Evolutionary conservation across 2,888 invertebrate species (phyloP), one percentile per base, ranked within the genome.

Genomic region (Tiphia femorata): DNA sequence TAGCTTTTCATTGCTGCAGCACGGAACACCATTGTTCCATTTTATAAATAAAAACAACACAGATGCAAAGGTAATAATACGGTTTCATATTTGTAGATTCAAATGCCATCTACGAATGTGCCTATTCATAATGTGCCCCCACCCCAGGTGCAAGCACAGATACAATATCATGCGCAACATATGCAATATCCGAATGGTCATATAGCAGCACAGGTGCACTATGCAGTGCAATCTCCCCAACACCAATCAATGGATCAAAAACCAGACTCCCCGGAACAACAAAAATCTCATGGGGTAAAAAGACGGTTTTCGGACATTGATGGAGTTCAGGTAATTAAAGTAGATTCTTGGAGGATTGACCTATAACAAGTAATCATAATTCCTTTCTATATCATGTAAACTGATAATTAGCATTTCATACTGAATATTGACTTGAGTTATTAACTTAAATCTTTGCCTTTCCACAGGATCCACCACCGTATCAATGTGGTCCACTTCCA

Each of bases 121-220:
- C 67, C 76, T 47, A 52, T 78, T 41, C 80, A 78, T 53, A 75
- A 67, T 49, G 69, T 73, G 53, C 77, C 79, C 21, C 73, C 80
- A 0, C 77, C 80, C 0, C 80, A 78, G 64, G 70, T 80, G 53
- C 82, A 80, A 48, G 75, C 79, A 4, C 82, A 77, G 49, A 72
- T 82, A 60, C 82, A 80, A 42, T 82, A 81, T 67, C 80, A 82
- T 51, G 67, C 79, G 17, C 81, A 77, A 46, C 82, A 81, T 53
- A 73, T 82, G 53, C 82, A 82, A 37, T 82, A 81, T 72, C 82
- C 81, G 29, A 83, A 82, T 62, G 82, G 81, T n/a, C 82, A 82
- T 33, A 73, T 82, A 65, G 79, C 79, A 2, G 70, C 77, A 14
- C 82, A 82, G 58, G 70, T 82, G 35, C 82, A 82, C 65, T 82